A percentile compares a stretch with the other conserved stretches of the same genome.
Evolutionary conservation across 2,113 vertebrate genomes (phyloP).

Genomic region (Petrocephalus zakoni): DNA sequence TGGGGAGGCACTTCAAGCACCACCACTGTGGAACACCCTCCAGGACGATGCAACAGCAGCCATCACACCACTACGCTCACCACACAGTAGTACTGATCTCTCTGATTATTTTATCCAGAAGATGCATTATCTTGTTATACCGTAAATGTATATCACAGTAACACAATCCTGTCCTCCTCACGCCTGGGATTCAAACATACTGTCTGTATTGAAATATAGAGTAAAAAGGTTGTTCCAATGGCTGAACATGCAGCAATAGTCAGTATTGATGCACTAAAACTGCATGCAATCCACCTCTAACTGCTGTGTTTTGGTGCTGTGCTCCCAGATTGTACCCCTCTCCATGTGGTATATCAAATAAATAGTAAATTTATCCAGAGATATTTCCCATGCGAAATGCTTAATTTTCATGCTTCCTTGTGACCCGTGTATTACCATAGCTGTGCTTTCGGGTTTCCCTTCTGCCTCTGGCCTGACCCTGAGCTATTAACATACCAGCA

Average conservation of each 20-base stretch:
- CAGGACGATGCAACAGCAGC: too few relatives aligned
- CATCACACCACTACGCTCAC: too few relatives aligned
- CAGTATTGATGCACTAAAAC: not conserved
- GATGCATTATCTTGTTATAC: not conserved
- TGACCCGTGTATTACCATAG: not conserved
- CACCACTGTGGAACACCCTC: too few relatives aligned
- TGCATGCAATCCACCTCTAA: not conserved
- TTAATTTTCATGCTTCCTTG: not conserved
- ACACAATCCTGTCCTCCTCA: not conserved
- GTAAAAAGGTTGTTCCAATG: too few relatives aligned
- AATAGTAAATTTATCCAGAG: not conserved
- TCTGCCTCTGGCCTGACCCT: not conserved
- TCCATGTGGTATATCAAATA: not conserved
- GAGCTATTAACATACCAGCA: not conserved
- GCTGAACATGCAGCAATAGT: not conserved
- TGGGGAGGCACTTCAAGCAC: too few relatives aligned
- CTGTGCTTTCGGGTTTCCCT: not conserved
- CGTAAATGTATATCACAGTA: not conserved
- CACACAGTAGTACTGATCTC: not conserved
- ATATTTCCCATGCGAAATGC: not conserved
- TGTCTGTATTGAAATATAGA: not conserved
- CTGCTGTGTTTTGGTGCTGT: not conserved
- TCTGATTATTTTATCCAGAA: not conserved
- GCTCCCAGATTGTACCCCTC: not conserved
- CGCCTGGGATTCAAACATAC: not conserved